These are phyloP conservation scores for Notodonta dromedarius DNA, from an alignment of 2,888 invertebrate species.

Conservation along the genomic window DNA sequence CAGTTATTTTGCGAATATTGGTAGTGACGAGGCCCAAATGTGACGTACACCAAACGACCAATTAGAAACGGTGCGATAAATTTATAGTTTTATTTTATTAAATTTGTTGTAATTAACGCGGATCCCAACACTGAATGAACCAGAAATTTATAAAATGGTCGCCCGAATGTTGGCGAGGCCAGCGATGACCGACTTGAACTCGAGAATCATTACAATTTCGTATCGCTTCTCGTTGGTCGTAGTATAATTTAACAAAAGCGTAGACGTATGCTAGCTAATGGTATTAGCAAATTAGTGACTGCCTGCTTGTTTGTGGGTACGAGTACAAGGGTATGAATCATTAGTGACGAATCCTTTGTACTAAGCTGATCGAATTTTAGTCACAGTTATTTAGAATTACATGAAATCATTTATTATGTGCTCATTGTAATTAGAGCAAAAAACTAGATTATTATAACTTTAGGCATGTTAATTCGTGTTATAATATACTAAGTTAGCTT, in stretches of 20 bases:
- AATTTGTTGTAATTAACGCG: too few relatives aligned
- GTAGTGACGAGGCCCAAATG: not conserved
- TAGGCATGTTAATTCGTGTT: not conserved
- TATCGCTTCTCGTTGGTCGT: not conserved
- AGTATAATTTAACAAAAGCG: constrained; percentile 6
- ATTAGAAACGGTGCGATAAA: too few relatives aligned
- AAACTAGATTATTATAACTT: not conserved
- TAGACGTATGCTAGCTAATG: not conserved
- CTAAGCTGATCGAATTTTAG: constrained; percentile 33
- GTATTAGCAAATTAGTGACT: not conserved
- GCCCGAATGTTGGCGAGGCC: too few relatives aligned
- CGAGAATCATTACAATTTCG: too few relatives aligned
- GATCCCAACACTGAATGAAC: too few relatives aligned
- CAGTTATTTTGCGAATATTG: constrained; percentile 3
- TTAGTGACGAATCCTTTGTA: constrained; percentile 44
- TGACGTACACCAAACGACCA: not conserved
- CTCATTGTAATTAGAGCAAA: not conserved
- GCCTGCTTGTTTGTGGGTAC: not conserved
- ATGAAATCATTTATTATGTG: not conserved
- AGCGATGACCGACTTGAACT: too few relatives aligned
- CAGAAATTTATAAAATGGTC: too few relatives aligned
- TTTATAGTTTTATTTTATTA: too few relatives aligned
- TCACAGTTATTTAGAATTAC: constrained; percentile 5
- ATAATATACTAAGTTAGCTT: not conserved
- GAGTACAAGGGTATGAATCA: constrained; percentile 34